Base-by-base conservation (phyloP, 2,888 invertebrate species). In the Aradus depressus region DNA sequence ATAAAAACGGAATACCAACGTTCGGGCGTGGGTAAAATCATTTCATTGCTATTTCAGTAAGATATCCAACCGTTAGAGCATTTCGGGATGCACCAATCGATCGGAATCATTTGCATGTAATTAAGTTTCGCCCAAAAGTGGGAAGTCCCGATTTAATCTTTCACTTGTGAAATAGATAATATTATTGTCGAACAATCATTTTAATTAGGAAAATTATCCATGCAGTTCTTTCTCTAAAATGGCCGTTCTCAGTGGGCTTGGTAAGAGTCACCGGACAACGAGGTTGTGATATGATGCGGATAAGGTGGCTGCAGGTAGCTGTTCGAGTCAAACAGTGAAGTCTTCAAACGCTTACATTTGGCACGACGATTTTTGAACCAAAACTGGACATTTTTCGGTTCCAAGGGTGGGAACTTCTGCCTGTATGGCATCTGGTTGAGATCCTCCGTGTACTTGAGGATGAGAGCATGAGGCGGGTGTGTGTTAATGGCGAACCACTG, bases 351-450 rank as follows among this genome's bases (percentile, higher is more conserved):
- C 72, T 98, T 98, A 70, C 93, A 93, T 71, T 98, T 98, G 61
- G 98, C 98, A 52, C 98, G 77, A 37, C 97, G 83, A 67, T 98
- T 98, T 70, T 96, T 96, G 72, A 96, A 98, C 98, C 98, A 98
- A 68, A 98, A 93, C 70, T 98, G 97, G 60, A 98, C 96, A 67
- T 98, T 98, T 73, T 97, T 97, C 37, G 96, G 92, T 68, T 97
- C 97, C 57, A 98, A 75, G n/a, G 91, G 82, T 1, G 97, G 98
- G 69, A 97, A 98, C 70, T 97, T 96, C 71, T 95, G 95, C 64
- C 97, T 72, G 69, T 97, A 98, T 47, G 92, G 90, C 83, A 95
- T 93, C 58, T 86, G 79, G 69, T 98, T 98, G 61, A 98, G 74
- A 67, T 95, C 93, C 64, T 96, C 93, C 2, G 97, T 97, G 68